A percentile compares a stretch with the other conserved stretches of the same genome.
These are phyloP conservation scores for Drosophila rellima DNA, from an alignment of 2,888 invertebrate genomes.

Conservation along the genomic window DNA sequence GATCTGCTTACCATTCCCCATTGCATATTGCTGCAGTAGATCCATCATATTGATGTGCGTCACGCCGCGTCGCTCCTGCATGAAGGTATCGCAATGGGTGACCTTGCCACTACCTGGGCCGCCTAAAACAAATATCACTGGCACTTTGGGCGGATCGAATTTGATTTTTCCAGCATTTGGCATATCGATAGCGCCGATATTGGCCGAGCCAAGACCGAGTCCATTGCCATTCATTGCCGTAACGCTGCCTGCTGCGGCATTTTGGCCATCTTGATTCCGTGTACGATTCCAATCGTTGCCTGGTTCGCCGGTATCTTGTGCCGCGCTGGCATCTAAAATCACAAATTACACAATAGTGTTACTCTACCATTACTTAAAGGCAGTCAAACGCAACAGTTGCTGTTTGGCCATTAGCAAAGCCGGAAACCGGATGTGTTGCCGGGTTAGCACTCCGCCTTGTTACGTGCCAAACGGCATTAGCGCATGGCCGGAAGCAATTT, in stretches of 20 bases:
- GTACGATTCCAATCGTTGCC: conserved; percentile 85
- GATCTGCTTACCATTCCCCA: conserved; percentile 91
- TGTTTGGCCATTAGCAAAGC: conserved; percentile 28
- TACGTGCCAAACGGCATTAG: conserved; percentile 66
- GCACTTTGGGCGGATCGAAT: conserved; percentile 94
- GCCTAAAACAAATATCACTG: conserved; percentile 95
- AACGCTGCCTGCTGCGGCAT: conserved; percentile 64
- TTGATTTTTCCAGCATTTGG: conserved; percentile 93
- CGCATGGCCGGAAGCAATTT: conserved; percentile 63
- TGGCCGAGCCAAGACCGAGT: conserved; percentile 86
- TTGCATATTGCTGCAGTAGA: conserved; percentile 94
- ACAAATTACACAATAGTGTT: background rate
- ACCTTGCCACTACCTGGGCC: conserved; percentile 99
- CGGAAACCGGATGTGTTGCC: conserved; percentile 72
- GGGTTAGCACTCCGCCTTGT: conserved; percentile 55
- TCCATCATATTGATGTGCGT: conserved; percentile 97
- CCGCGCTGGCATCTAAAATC: conserved; percentile 87
- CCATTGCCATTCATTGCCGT: conserved; percentile 59
- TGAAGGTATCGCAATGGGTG: conserved; percentile 97
- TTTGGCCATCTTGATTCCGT: conserved; percentile 75
- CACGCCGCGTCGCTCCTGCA: conserved; percentile 93
- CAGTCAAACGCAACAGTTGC: conserved; percentile 65
- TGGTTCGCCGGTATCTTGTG: conserved; percentile 91
- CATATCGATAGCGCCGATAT: conserved; percentile 90
- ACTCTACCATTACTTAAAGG: background rate